Evolutionary conservation across 2,797 vertebrate genomes (phyloP).

Genomic region (Oreochromis mossambicus): DNA sequence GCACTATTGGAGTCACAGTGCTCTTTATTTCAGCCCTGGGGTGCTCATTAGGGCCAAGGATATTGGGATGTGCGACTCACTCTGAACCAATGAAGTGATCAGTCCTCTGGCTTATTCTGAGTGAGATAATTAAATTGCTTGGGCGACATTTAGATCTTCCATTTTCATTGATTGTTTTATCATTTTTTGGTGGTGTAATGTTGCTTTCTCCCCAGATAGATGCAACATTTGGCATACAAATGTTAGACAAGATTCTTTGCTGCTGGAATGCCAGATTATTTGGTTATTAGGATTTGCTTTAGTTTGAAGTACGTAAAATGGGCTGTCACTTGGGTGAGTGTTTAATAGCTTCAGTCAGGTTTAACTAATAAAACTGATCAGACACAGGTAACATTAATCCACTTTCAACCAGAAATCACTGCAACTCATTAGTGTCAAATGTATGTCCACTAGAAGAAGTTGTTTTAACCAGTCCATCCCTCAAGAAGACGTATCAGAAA

Average conservation of each 20-base stretch:
- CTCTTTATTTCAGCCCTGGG: conserved; percentile 52
- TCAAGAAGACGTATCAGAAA: neutral
- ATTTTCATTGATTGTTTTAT: conserved; percentile 29
- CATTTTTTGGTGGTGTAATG: neutral
- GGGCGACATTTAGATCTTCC: conserved; percentile 22
- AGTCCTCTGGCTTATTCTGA: conserved; percentile 42
- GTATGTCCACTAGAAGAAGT: neutral
- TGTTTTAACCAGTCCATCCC: neutral
- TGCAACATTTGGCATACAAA: neutral
- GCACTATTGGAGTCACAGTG: conserved; percentile 29
- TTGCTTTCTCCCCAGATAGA: neutral
- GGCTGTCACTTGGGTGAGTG: neutral
- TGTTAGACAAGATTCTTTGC: neutral
- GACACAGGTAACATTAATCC: neutral
- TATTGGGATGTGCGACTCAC: conserved; percentile 44
- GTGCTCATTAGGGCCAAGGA: conserved; percentile 57
- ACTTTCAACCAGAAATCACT: neutral
- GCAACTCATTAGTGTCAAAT: neutral
- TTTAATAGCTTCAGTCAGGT: neutral
- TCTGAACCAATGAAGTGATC: conserved; percentile 54
- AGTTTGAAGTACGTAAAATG: neutral
- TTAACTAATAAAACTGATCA: neutral
- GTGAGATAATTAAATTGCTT: conserved; percentile 47
- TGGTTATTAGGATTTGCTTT: neutral
- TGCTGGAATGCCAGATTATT: neutral